Percentiles rank a stretch among this genome's conserved stretches.
Evolutionary conservation across 2,888 invertebrate species (phyloP).

Genomic region (Adela reaumurella): DNA sequence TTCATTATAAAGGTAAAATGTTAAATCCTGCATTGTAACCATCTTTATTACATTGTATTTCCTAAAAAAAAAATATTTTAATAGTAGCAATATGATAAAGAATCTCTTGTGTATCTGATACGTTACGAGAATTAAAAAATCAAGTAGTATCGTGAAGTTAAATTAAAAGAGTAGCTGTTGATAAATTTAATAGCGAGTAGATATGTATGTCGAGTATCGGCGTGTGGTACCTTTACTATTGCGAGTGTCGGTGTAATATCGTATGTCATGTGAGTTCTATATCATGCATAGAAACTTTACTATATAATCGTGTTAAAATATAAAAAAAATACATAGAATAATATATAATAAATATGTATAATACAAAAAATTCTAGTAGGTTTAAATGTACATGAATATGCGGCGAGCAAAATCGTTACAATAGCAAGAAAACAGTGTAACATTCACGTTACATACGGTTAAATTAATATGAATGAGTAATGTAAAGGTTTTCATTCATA

Average conservation of each 20-base stretch:
- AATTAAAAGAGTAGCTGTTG: background rate
- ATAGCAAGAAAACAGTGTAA: no score
- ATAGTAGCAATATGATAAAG: background rate
- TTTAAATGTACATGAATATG: background rate
- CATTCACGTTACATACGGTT: background rate
- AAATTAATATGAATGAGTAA: conserved; percentile 7
- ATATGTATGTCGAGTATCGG: no score
- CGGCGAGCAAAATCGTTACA: background rate
- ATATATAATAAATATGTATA: background rate
- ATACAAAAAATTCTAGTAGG: background rate
- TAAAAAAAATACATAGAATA: background rate
- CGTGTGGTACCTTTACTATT: background rate
- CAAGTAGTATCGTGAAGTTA: background rate
- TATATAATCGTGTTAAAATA: background rate
- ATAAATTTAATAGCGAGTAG: background rate
- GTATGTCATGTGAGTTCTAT: background rate
- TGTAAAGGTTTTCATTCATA: conserved; percentile 34
- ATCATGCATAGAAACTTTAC: background rate
- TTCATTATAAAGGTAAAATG: background rate
- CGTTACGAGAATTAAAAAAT: background rate
- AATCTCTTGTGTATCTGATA: background rate
- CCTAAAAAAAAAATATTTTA: background rate
- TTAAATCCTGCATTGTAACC: background rate
- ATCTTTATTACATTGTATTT: background rate
- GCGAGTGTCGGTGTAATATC: background rate